phyloP scores from a whole-genome alignment of 2,113 vertebrate genomes.

The Canis aureus region DNA sequence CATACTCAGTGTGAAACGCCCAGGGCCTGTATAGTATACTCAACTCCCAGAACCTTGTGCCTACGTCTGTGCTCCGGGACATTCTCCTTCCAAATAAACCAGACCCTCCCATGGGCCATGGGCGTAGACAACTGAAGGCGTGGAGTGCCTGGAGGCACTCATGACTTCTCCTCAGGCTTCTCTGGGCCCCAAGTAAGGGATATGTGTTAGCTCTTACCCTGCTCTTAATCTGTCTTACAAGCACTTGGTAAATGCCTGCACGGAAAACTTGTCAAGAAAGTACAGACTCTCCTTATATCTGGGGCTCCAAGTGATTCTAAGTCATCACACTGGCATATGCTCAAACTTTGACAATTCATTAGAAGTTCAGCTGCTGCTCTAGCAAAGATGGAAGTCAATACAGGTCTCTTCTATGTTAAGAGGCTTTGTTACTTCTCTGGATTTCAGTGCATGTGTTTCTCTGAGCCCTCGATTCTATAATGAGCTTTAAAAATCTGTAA shows the following conservation, averaged over 20 bases:
- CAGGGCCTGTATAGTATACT: not conserved
- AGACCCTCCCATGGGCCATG: not conserved
- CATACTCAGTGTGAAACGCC: not conserved
- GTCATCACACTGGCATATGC: not conserved
- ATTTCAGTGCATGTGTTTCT: not conserved
- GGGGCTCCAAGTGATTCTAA: not conserved
- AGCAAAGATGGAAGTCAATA: not conserved
- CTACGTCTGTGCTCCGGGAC: not conserved
- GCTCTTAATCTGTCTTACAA: not conserved
- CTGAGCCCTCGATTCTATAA: not conserved
- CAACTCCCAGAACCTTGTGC: not conserved
- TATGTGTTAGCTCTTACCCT: not conserved
- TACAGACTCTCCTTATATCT: not conserved
- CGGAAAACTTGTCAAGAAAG: not conserved
- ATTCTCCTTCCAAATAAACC: not conserved
- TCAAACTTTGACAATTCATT: not conserved
- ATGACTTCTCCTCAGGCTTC: not conserved
- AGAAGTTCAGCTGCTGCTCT: not conserved
- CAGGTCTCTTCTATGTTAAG: not conserved
- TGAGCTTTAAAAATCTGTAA: not conserved
- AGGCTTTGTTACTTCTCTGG: not conserved
- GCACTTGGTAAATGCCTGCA: not conserved
- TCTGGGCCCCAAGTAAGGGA: too few species aligned
- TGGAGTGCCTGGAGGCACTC: not conserved
- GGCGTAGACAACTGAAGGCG: not conserved